A percentile compares a stretch with the other conserved stretches of the same genome.
Conservation (phyloP, 37 sponge, comb jelly and placozoan genomes). For the Amphimedon queenslandica region DNA sequence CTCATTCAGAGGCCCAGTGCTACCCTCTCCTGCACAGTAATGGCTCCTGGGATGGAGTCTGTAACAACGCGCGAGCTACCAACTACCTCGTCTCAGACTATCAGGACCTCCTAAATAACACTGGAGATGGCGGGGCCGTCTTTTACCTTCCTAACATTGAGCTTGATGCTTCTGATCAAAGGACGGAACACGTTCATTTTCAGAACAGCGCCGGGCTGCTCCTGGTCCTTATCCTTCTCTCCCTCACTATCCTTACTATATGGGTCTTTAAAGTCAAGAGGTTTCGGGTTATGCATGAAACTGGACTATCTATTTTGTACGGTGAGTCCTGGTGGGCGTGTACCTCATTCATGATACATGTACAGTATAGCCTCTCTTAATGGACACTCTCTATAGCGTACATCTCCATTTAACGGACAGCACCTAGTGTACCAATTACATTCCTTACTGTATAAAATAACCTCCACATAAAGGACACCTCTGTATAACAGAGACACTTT, state of each 20-base stretch:
- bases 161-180: constrained; percentile 41
- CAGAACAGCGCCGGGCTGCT: constrained; percentile 60
- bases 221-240: constrained; percentile 56
- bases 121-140: neutral
- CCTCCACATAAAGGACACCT: no score
- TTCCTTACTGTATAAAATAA: no score
- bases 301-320: constrained; percentile 85
- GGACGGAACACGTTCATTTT: constrained; percentile 49
- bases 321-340: no score
- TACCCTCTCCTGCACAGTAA: neutral
- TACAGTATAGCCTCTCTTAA: no score
- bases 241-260: constrained; percentile 74
- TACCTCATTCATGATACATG: no score
- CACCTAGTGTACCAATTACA: no score
- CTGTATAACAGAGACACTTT: no score
- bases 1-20: no score
- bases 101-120: neutral
- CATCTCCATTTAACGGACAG: no score
- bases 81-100: neutral
- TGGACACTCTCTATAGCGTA: no score
- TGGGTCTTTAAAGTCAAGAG: constrained; percentile 84
- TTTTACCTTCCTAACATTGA: neutral
- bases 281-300: constrained; percentile 85
- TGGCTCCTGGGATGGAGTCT: neutral
- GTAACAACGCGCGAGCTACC: neutral